A percentile compares a stretch with the other conserved stretches of the same genome.
phyloP scores from a whole-genome alignment of 2,888 invertebrate species.

The Limnephilus marmoratus region DNA sequence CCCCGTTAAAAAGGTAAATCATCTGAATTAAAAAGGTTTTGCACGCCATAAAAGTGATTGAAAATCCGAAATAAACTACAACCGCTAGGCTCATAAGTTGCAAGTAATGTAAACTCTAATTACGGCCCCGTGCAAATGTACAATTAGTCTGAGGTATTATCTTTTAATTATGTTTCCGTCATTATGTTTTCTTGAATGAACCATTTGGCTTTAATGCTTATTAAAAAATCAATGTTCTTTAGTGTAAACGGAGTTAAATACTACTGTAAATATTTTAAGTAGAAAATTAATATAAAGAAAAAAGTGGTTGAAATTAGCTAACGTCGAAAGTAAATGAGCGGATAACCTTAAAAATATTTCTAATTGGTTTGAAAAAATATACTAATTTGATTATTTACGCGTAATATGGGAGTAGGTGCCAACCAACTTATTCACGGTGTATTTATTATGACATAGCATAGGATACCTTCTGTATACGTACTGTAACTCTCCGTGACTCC shows the following conservation, averaged over 20 bases:
- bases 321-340: not conserved
- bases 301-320: not conserved
- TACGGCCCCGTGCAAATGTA: not conserved
- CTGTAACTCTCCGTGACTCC: too few species aligned
- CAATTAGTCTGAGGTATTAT: slow-evolving; percentile 17
- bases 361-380: not conserved
- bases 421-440: too few species aligned
- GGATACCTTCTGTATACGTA: too few species aligned
- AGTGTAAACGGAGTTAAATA: not conserved
- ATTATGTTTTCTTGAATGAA: not conserved
- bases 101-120: not conserved
- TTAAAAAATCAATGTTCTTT: not conserved
- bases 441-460: too few species aligned
- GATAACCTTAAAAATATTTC: not conserved
- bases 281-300: not conserved
- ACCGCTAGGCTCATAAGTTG: slow-evolving; percentile 20
- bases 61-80: slow-evolving; percentile 12
- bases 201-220: not conserved
- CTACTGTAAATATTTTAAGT: not conserved
- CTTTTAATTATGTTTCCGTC: not conserved
- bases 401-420: too few species aligned
- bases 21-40: slow-evolving; percentile 6
- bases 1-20: not conserved
- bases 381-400: not conserved
- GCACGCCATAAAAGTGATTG: slow-evolving; percentile 28